Evolutionary conservation across 2,888 invertebrate genomes (phyloP).

Genomic region (Corbicula japonica): DNA sequence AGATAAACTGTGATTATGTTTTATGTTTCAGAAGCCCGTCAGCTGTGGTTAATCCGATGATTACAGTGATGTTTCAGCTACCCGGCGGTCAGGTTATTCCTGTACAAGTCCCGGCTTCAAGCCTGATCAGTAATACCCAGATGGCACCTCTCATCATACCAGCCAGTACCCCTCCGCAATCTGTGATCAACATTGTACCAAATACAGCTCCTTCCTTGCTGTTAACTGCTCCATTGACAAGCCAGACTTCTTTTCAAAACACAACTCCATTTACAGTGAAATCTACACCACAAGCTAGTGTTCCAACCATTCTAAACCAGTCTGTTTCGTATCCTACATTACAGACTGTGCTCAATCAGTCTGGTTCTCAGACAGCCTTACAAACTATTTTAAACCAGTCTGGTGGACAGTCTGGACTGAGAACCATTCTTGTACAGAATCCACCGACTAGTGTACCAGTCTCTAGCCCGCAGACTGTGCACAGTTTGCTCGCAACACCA

Average conservation of each 20-base stretch:
- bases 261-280: conserved; percentile 18
- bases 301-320: conserved; percentile 21
- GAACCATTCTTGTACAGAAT: conserved; percentile 26
- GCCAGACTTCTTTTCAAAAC: conserved; percentile 11
- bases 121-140: not conserved
- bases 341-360: conserved; percentile 21
- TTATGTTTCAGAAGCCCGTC: too few relatives aligned
- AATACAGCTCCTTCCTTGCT: not conserved
- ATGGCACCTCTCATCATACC: conserved; percentile 24
- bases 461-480: conserved; percentile 21
- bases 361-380: conserved; percentile 7
- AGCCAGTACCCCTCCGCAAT: conserved; percentile 25
- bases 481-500: not conserved
- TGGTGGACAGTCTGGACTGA: conserved; percentile 26
- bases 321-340: conserved; percentile 15
- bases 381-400: conserved; percentile 19
- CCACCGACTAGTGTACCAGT: conserved; percentile 27
- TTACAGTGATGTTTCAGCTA: conserved; percentile 88
- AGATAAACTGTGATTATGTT: too few relatives aligned
- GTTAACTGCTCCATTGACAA: not conserved
- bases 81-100: conserved; percentile 88
- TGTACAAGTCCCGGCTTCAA: conserved; percentile 72
- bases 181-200: not conserved
- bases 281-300: conserved; percentile 14
- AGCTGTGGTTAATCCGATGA: conserved; percentile 21